Evolutionary conservation across 2,888 invertebrate species (phyloP).

Genomic region (Drosophila pseudotalamancana): DNA sequence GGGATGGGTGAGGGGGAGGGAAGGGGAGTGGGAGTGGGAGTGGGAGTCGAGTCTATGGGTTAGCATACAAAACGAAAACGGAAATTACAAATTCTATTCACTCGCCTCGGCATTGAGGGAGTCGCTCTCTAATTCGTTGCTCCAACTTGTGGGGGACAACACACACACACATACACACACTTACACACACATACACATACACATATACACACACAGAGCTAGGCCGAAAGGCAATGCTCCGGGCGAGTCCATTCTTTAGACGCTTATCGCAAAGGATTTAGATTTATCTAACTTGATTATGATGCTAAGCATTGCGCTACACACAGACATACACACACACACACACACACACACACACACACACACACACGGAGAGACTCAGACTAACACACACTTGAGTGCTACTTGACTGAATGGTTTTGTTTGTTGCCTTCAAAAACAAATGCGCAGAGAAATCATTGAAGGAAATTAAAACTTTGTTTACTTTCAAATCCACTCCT

Average conservation of each 20-base stretch:
- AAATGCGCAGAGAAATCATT: constrained; percentile 68
- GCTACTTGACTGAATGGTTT: constrained; percentile 14
- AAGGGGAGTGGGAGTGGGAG: background rate
- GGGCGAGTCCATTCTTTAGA: constrained; percentile 61
- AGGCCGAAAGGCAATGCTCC: constrained; percentile 28
- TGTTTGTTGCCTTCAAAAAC: constrained; percentile 23
- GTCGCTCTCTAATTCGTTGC: constrained; percentile 62
- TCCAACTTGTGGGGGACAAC: constrained; percentile 16
- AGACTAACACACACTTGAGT: background rate
- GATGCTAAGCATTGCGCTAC: constrained; percentile 56
- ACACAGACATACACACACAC: constrained; percentile 13
- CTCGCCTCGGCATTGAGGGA: constrained; percentile 63
- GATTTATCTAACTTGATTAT: constrained; percentile 78
- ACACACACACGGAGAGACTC: background rate
- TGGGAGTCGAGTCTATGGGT: constrained; percentile 31
- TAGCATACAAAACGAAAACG: constrained; percentile 76
- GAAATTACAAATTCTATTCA: constrained; percentile 79
- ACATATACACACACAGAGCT: constrained; percentile 1
- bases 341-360: constrained; percentile 11
- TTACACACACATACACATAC: constrained; percentile 5
- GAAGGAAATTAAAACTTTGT: constrained; percentile 77
- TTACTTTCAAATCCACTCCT: constrained; percentile 64
- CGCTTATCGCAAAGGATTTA: constrained; percentile 77
- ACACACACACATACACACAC: background rate
- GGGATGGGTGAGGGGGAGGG: background rate